phyloP scores from a whole-genome alignment of 2,888 invertebrate genomes.

The Drosophila greeni region DNA sequence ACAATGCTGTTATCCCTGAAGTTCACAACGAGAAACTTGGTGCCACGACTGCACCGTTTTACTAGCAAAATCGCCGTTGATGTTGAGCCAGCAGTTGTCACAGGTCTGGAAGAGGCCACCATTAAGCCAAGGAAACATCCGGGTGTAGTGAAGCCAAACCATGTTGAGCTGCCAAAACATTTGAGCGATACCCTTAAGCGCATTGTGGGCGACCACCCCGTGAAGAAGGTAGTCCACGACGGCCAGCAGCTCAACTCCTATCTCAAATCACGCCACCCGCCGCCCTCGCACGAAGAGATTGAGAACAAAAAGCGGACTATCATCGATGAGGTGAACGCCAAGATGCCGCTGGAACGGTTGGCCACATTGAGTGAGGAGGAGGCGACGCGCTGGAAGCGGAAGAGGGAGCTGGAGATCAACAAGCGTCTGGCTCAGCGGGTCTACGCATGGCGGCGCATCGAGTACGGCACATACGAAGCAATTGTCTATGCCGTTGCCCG shows the following conservation, averaged over 20 bases:
- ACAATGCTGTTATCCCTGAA: slow-evolving; percentile 33
- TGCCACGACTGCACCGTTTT: slow-evolving; percentile 44
- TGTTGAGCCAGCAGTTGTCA: slow-evolving; percentile 59
- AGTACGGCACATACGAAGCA: slow-evolving; percentile 83
- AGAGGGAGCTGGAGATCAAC: slow-evolving; percentile 81
- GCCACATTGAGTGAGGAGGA: slow-evolving; percentile 76
- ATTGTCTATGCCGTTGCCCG: slow-evolving; percentile 86
- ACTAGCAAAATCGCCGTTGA: slow-evolving; percentile 75
- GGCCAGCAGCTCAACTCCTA: slow-evolving; percentile 81
- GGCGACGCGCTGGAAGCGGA: slow-evolving; percentile 77
- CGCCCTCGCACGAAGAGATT: slow-evolving; percentile 81
- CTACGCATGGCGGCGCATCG: slow-evolving; percentile 87
- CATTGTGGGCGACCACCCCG: slow-evolving; percentile 81
- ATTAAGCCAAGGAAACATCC: slow-evolving; percentile 86
- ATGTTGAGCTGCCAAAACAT: slow-evolving; percentile 82
- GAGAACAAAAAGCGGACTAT: slow-evolving; percentile 67
- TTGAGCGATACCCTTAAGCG: slow-evolving; percentile 81
- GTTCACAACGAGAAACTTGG: slow-evolving; percentile 22
- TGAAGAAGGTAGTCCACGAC: slow-evolving; percentile 81
- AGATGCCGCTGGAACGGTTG: slow-evolving; percentile 60
- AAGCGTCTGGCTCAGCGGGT: slow-evolving; percentile 82
- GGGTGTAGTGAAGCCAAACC: slow-evolving; percentile 82
- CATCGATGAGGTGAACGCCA: slow-evolving; percentile 65
- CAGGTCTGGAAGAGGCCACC: slow-evolving; percentile 65
- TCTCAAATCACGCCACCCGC: slow-evolving; percentile 83